Conservation (phyloP, 2,888 invertebrate species). For the Zele albiditarsus region DNA sequence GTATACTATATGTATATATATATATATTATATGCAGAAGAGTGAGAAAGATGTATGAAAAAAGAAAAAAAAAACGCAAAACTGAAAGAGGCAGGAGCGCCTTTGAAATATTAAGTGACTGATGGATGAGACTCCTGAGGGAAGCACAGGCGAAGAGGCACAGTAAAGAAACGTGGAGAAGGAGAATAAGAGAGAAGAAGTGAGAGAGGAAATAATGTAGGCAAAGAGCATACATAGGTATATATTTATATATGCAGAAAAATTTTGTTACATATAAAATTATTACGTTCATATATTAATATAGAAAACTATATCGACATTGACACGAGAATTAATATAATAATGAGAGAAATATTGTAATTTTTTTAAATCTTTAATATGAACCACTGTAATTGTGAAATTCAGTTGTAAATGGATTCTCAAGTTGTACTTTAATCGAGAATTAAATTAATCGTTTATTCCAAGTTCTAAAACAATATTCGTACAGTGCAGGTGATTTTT, state of each 20-base stretch:
- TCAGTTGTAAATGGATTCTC: no score
- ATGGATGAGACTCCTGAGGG: constrained; percentile 69
- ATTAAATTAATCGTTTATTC: no score
- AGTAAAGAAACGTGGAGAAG: constrained; percentile 31
- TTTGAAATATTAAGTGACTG: constrained; percentile 72
- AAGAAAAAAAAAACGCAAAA: constrained; percentile 48
- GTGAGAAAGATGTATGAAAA: constrained; percentile 35
- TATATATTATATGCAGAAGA: constrained; percentile 18
- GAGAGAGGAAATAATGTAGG: constrained; percentile 31
- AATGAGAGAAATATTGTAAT: no score
- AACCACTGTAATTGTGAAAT: no score
- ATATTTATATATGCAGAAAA: background rate
- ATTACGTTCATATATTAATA: no score
- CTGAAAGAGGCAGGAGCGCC: constrained; percentile 58
- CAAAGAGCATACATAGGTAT: background rate
- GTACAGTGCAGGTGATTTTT: no score
- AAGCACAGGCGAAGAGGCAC: constrained; percentile 45
- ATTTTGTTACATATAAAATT: no score
- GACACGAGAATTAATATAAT: no score
- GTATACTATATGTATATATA: background rate
- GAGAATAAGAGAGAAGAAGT: constrained; percentile 43
- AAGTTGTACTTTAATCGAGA: no score
- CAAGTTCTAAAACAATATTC: no score
- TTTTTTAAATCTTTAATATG: no score
- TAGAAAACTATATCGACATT: no score